Evolutionary conservation across 1,140 invertebrate species (phyloP).

Genomic region (Drosophila quadrilineata): DNA sequence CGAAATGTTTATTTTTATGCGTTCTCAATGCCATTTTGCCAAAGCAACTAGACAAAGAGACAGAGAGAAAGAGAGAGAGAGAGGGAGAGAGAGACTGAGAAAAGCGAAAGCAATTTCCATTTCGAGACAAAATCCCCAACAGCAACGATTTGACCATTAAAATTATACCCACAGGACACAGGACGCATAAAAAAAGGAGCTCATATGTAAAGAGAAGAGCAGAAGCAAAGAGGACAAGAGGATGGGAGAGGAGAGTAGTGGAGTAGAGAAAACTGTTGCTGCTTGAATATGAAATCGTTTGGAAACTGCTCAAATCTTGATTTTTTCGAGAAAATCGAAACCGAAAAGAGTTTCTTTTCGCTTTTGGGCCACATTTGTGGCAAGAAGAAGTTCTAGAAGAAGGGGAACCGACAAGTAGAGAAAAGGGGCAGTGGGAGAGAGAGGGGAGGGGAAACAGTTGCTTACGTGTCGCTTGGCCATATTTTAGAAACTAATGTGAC

Average conservation of each 20-base stretch:
- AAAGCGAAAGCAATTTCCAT: slow-evolving; percentile 72
- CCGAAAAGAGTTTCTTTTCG: slow-evolving; percentile 59
- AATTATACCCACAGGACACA: slow-evolving; percentile 80
- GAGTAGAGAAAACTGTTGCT: slow-evolving; percentile 19
- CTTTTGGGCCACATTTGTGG: slow-evolving; percentile 62
- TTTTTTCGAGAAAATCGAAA: slow-evolving; percentile 7
- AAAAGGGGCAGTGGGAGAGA: not conserved
- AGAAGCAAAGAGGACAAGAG: not conserved
- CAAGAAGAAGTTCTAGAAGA: slow-evolving; percentile 39
- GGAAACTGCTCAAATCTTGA: slow-evolving; percentile 44
- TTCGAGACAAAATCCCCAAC: slow-evolving; percentile 58
- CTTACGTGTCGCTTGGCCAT: slow-evolving; percentile 68
- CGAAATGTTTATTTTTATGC: slow-evolving; percentile 74
- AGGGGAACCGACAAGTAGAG: not conserved
- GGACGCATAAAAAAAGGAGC: slow-evolving; percentile 59
- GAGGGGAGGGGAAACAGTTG: slow-evolving; percentile 23
- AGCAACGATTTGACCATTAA: slow-evolving; percentile 79
- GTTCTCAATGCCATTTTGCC: slow-evolving; percentile 59
- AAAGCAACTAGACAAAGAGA: slow-evolving; percentile 37
- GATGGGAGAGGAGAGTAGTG: not conserved
- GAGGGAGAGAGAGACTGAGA: not conserved
- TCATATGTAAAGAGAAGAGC: no score
- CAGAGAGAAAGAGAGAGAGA: slow-evolving; percentile 1
- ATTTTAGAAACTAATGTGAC: slow-evolving; percentile 81
- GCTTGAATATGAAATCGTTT: slow-evolving; percentile 72